phyloP scores from a whole-genome alignment of 2,888 invertebrate genomes.

The Drosophila atripex region DNA sequence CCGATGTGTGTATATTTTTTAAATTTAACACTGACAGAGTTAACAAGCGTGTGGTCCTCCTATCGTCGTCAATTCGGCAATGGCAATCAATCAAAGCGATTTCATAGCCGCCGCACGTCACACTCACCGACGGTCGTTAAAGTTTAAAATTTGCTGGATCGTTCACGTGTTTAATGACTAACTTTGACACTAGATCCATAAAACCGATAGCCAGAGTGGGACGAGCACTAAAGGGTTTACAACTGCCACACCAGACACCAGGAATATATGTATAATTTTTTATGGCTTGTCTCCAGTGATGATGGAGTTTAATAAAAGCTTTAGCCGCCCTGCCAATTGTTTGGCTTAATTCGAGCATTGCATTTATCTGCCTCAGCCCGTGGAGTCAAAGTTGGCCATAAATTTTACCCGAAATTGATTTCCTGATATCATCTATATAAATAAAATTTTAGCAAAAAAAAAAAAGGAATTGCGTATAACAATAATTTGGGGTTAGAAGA shows the following conservation, averaged over 20 bases:
- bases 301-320: slow-evolving; percentile 1
- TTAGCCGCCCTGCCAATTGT: slow-evolving; percentile 11
- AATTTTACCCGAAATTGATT: slow-evolving; percentile 62
- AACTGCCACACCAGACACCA: neutral
- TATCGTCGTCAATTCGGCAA: slow-evolving; percentile 44
- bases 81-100: slow-evolving; percentile 49
- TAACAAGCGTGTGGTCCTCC: slow-evolving; percentile 38
- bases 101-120: slow-evolving; percentile 35
- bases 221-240: neutral
- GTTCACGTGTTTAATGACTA: slow-evolving; percentile 35
- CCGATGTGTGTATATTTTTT: slow-evolving; percentile 36
- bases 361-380: slow-evolving; percentile 33
- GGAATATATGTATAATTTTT: neutral
- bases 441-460: slow-evolving; percentile 42
- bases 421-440: slow-evolving; percentile 59
- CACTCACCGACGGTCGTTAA: slow-evolving; percentile 26
- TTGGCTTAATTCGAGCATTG: slow-evolving; percentile 1
- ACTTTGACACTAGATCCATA: slow-evolving; percentile 23
- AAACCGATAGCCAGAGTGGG: slow-evolving; percentile 13
- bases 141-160: slow-evolving; percentile 20
- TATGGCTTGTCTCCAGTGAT: neutral
- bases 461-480: slow-evolving; percentile 12
- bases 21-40: slow-evolving; percentile 58
- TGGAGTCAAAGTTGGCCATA: slow-evolving; percentile 43
- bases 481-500: slow-evolving; percentile 22